Conservation (phyloP, 2,113 vertebrate species). For the Willisornis vidua region DNA sequence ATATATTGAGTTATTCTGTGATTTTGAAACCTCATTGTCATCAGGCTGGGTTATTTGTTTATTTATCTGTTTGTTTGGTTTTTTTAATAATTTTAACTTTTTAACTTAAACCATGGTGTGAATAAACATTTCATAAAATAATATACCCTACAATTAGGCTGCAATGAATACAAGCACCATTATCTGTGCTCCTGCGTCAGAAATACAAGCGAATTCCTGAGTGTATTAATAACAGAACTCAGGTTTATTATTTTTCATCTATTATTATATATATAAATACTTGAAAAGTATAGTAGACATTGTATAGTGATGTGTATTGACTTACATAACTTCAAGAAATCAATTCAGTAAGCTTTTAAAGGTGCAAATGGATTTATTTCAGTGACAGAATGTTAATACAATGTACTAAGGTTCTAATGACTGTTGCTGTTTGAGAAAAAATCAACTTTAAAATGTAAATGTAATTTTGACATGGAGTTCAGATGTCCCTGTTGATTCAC, state of each 20-base stretch:
- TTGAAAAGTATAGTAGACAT: neutral
- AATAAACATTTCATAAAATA: neutral
- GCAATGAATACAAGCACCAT: neutral
- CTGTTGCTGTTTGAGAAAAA: neutral
- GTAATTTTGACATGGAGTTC: neutral
- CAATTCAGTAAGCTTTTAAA: neutral
- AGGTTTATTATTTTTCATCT: neutral
- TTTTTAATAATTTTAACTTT: neutral
- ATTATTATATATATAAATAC: neutral
- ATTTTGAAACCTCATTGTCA: neutral
- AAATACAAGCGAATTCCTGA: neutral
- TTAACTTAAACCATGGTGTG: neutral
- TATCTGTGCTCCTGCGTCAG: neutral
- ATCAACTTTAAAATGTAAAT: neutral
- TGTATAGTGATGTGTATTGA: neutral
- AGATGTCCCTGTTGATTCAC: neutral
- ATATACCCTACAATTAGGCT: neutral
- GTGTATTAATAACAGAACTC: neutral
- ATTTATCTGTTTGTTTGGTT: too few species aligned
- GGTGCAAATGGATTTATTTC: neutral
- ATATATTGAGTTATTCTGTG: neutral
- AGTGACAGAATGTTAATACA: neutral
- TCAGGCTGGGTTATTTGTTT: neutral
- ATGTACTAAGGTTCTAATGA: neutral
- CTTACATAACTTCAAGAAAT: neutral